A percentile compares a stretch with the other conserved stretches of the same genome.
These are phyloP conservation scores for Anniella stebbinsi DNA, from an alignment of 2,797 vertebrate genomes.

Conservation along the genomic window DNA sequence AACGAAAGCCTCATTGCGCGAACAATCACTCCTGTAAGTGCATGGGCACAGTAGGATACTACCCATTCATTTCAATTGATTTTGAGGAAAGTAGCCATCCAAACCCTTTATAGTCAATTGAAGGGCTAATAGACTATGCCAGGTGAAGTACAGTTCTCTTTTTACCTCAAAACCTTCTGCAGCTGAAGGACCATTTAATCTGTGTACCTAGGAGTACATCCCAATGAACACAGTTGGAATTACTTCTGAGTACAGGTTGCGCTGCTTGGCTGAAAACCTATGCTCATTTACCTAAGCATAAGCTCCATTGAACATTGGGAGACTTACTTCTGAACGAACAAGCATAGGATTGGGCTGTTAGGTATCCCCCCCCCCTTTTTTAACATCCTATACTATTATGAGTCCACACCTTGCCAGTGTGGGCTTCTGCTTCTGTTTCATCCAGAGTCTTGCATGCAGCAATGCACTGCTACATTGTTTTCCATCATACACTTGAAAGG, in stretches of 20 bases:
- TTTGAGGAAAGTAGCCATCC: conserved; percentile 21
- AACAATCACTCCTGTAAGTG: no score
- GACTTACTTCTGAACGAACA: not conserved
- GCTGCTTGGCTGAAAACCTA: not conserved
- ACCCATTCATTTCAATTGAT: accelerated
- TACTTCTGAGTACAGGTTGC: not conserved
- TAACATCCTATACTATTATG: conserved; percentile 48
- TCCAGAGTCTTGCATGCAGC: conserved; percentile 46
- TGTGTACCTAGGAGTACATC: not conserved
- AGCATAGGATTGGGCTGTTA: not conserved
- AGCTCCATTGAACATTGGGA: not conserved
- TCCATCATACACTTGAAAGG: conserved; percentile 57
- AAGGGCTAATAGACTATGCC: not conserved
- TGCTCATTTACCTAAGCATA: not conserved
- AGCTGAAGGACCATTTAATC: not conserved
- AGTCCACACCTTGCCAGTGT: conserved; percentile 25
- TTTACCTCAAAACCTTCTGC: not conserved
- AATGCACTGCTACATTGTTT: conserved; percentile 4
- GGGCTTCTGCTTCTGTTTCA: conserved; percentile 56
- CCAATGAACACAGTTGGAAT: not conserved
- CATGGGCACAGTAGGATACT: no score
- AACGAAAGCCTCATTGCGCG: no score
- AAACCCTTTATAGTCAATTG: not conserved
- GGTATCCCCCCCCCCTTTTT: conserved; percentile 13
- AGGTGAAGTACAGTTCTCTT: not conserved